phyloP scores from a whole-genome alignment of 2,797 vertebrate species.

The Hoplostethus atlanticus region DNA sequence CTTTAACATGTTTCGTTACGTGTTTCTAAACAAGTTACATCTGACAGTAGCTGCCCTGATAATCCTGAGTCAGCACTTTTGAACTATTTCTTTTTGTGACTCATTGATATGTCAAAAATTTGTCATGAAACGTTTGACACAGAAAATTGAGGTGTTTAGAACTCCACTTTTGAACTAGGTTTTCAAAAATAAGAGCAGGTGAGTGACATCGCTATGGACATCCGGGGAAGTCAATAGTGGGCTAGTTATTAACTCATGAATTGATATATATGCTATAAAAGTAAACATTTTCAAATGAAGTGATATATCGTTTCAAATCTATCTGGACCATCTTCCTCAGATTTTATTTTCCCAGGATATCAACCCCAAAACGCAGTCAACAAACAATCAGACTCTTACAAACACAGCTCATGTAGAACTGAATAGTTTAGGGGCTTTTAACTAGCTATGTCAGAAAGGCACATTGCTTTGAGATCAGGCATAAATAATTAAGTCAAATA shows the following conservation, averaged over 20 bases:
- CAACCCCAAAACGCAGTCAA: constrained; percentile 50
- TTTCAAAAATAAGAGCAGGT: constrained; percentile 33
- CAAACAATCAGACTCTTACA: constrained; percentile 64
- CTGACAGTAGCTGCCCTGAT: constrained; percentile 71
- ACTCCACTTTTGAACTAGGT: neutral
- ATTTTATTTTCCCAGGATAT: constrained; percentile 27
- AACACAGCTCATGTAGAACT: constrained; percentile 70
- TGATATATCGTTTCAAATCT: constrained; percentile 63
- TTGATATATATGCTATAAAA: constrained; percentile 33
- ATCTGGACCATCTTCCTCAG: constrained; percentile 48
- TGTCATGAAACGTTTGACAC: constrained; percentile 23
- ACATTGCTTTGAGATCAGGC: constrained; percentile 88
- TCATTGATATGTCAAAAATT: constrained; percentile 1
- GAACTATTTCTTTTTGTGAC: constrained; percentile 38
- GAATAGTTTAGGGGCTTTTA: constrained; percentile 72
- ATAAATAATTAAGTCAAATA: constrained; percentile 83
- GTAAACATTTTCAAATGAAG: constrained; percentile 34
- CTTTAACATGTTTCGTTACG: constrained; percentile 41
- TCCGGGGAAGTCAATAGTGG: constrained; percentile 19
- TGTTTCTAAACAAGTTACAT: constrained; percentile 55
- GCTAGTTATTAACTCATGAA: constrained; percentile 27
- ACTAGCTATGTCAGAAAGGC: constrained; percentile 85
- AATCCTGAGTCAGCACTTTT: constrained; percentile 18
- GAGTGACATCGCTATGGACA: constrained; percentile 36
- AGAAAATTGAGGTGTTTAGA: constrained; percentile 13